Evolutionary conservation across 2,888 invertebrate genomes (phyloP).

Genomic region (Saturnia pavonia): DNA sequence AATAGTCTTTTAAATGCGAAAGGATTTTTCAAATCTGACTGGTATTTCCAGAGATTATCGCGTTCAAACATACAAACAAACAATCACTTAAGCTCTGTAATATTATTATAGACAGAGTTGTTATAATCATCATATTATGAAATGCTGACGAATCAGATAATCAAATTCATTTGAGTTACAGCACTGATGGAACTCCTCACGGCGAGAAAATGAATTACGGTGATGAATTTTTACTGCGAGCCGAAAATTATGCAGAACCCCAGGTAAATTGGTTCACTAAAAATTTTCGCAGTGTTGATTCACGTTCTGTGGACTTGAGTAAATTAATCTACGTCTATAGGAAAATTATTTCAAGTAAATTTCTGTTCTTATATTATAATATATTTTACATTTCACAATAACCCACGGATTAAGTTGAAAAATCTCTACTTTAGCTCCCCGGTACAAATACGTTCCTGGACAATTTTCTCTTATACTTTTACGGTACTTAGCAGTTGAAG

Average conservation of each 20-base stretch:
- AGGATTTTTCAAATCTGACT: too few species aligned
- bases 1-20: too few species aligned
- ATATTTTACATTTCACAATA: background rate
- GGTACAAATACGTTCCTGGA: background rate
- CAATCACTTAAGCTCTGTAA: too few species aligned
- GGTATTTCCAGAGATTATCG: too few species aligned
- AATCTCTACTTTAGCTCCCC: background rate
- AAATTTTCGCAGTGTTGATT: background rate
- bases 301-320: background rate
- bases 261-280: conserved; percentile 40
- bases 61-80: too few species aligned
- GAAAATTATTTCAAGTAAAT: background rate
- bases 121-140: background rate
- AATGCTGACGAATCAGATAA: conserved; percentile 9
- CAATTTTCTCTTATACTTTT: background rate
- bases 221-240: conserved; percentile 68
- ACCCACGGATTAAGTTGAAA: background rate
- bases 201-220: conserved; percentile 71
- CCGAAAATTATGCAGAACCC: conserved; percentile 73
- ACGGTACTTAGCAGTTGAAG: background rate
- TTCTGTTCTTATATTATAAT: background rate
- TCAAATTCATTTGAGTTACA: conserved; percentile 35
- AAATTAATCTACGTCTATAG: background rate
- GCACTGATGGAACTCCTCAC: conserved; percentile 50
- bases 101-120: background rate